Evolutionary conservation across 2,113 vertebrate species (phyloP).

Genomic region (Vireo altiloquus): DNA sequence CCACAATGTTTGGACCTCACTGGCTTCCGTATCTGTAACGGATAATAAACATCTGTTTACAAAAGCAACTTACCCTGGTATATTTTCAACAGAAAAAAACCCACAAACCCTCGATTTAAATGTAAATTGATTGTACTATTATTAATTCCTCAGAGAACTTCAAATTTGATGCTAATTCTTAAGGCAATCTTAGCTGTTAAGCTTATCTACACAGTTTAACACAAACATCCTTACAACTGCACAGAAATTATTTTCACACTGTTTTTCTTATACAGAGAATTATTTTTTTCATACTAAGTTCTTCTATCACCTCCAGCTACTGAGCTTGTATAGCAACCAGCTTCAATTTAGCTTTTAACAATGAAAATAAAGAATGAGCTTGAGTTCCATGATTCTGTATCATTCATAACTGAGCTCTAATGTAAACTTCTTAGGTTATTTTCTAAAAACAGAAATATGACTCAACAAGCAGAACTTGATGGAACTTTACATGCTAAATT

Average conservation of each 20-base stretch:
- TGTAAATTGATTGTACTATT: neutral
- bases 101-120: neutral
- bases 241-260: neutral
- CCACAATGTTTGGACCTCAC: constrained; percentile 98
- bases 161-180: neutral
- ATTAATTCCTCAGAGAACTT: neutral
- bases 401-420: neutral
- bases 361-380: neutral
- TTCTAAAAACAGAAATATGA: neutral
- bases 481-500: neutral
- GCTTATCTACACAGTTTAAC: neutral
- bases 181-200: neutral
- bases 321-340: neutral
- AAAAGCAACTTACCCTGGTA: neutral
- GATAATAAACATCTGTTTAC: constrained; percentile 1
- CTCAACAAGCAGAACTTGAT: neutral
- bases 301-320: neutral
- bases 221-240: neutral
- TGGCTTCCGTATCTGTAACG: constrained; percentile 92
- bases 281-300: neutral
- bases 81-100: neutral
- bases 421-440: neutral
- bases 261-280: neutral
- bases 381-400: neutral
- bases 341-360: neutral